Conservation (phyloP, 2,113 vertebrate genomes). For the Maccullochella peelii region DNA sequence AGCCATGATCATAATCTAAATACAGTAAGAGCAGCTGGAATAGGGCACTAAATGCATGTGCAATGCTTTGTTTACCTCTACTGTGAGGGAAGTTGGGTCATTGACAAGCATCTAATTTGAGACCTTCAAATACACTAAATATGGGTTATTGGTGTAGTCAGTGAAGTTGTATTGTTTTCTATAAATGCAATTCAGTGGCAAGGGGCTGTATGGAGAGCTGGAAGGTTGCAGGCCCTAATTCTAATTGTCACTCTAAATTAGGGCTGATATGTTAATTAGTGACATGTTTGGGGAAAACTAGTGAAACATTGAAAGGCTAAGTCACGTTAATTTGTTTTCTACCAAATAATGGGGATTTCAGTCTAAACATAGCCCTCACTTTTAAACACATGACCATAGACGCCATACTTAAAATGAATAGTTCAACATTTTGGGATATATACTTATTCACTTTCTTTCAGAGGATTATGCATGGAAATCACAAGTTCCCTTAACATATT, state of each 20-base stretch:
- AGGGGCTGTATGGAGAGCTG: not conserved
- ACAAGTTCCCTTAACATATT: constrained; percentile 24
- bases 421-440: not conserved
- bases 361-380: constrained; percentile 29
- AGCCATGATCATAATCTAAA: constrained; percentile 24
- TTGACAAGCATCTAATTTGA: constrained; percentile 15
- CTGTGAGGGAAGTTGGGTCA: constrained; percentile 7
- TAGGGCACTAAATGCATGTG: not conserved
- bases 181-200: constrained; percentile 3
- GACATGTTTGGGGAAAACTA: constrained; percentile 37
- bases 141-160: not conserved
- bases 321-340: constrained; percentile 24
- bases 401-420: not conserved
- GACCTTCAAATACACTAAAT: not conserved
- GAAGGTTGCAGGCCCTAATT: not conserved
- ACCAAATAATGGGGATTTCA: constrained; percentile 1
- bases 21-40: constrained; percentile 11
- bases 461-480: not conserved
- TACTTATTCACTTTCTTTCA: not conserved
- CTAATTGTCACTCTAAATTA: constrained; percentile 22
- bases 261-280: constrained; percentile 30
- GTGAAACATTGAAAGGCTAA: not conserved
- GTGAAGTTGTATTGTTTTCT: constrained; percentile 27
- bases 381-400: not conserved
- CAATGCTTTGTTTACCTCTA: constrained; percentile 32